Conservation (phyloP, 2,888 invertebrate species). For the Tiphia femorata region DNA sequence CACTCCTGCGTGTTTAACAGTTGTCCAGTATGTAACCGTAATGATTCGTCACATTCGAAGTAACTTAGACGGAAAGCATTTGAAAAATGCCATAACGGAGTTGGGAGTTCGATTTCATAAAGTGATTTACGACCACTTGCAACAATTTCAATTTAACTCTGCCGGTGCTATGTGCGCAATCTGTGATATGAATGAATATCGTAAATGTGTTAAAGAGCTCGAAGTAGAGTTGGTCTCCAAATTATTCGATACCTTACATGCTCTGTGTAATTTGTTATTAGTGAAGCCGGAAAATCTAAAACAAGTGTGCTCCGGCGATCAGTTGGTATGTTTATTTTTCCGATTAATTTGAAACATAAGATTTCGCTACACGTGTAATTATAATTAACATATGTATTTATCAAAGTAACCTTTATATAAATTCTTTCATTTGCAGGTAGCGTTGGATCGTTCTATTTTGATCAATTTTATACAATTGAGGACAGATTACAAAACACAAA, state of each 20-base stretch:
- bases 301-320: conserved; percentile 95
- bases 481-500: conserved; percentile 92
- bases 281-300: conserved; percentile 97
- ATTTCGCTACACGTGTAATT: no score
- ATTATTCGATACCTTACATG: conserved; percentile 95
- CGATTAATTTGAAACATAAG: no score
- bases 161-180: conserved; percentile 98
- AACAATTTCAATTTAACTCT: conserved; percentile 94
- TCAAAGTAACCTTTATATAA: conserved; percentile 3
- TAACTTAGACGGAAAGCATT: conserved; percentile 93
- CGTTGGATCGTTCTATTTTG: conserved; percentile 89
- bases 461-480: conserved; percentile 94
- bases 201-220: conserved; percentile 87
- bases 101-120: conserved; percentile 93
- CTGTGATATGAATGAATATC: conserved; percentile 97
- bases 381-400: neutral
- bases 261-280: conserved; percentile 93
- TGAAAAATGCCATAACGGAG: conserved; percentile 87
- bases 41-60: conserved; percentile 83
- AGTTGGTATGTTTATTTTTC: conserved; percentile 75
- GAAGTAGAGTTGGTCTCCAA: conserved; percentile 84
- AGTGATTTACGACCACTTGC: conserved; percentile 93
- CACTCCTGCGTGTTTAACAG: conserved; percentile 85
- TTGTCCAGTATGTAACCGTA: conserved; percentile 85
- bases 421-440: conserved; percentile 77